Conservation (phyloP, 2,113 vertebrate species). For the Panthera tigris region DNA sequence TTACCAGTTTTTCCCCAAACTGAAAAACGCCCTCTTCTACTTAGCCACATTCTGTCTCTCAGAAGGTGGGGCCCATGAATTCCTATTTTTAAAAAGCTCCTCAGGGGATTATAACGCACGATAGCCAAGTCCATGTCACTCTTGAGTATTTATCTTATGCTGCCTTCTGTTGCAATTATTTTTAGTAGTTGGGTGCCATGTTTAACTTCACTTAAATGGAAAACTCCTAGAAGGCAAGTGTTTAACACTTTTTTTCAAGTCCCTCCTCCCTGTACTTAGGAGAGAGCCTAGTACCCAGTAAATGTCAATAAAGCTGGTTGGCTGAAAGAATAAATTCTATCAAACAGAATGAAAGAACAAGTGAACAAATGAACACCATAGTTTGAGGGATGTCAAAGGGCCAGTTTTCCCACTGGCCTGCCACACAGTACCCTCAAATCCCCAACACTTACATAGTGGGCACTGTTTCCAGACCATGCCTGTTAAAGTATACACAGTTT, state of each 20-base stretch:
- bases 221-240: conserved; percentile 34
- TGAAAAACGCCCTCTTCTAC: background rate
- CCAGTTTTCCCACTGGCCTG: background rate
- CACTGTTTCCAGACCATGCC: background rate
- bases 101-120: background rate
- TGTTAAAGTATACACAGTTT: background rate
- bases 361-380: background rate
- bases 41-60: background rate
- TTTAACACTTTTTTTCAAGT: background rate
- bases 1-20: background rate
- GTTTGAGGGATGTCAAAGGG: background rate
- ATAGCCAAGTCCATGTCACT: conserved; percentile 10
- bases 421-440: background rate
- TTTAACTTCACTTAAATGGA: conserved; percentile 28
- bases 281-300: background rate
- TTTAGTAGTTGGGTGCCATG: conserved; percentile 22
- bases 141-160: background rate
- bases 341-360: background rate
- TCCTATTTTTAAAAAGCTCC: conserved; percentile 28
- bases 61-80: background rate
- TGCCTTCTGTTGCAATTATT: conserved; percentile 35
- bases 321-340: background rate
- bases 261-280: background rate
- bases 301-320: background rate
- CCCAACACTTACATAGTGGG: background rate